Evolutionary conservation across 2,797 vertebrate species (phyloP).

Genomic region (Fratercula arctica): DNA sequence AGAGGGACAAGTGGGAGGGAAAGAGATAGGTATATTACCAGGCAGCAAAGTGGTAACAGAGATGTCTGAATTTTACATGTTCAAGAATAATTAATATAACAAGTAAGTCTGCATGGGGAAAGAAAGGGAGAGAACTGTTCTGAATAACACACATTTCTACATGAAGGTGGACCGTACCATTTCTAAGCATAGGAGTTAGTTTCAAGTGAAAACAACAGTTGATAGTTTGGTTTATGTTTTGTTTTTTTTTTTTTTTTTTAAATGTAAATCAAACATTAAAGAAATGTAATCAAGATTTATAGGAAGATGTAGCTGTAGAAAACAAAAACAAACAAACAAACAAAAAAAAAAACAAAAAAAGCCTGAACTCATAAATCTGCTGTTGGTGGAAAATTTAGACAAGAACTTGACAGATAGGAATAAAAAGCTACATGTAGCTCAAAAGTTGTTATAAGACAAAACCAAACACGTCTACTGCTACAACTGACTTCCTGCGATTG

Average conservation of each 20-base stretch:
- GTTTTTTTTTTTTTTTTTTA: background rate
- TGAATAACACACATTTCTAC: background rate
- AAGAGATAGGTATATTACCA: background rate
- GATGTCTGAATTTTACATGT: background rate
- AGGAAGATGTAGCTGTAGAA: background rate
- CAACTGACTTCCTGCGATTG: background rate
- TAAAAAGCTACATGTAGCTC: constrained; percentile 15
- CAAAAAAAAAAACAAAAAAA: too few species aligned
- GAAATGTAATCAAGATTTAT: background rate
- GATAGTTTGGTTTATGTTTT: background rate
- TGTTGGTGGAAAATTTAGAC: background rate
- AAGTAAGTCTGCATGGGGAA: background rate
- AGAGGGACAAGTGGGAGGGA: background rate
- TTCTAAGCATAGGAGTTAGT: background rate
- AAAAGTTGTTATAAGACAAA: constrained; percentile 10
- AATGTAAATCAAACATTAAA: constrained; percentile 13
- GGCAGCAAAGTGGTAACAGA: background rate
- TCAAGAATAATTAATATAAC: background rate
- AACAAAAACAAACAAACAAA: background rate
- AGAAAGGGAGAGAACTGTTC: background rate
- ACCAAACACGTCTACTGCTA: background rate
- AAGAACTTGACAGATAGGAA: background rate
- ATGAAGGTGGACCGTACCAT: background rate
- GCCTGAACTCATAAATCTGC: background rate
- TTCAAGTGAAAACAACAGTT: background rate